Conservation (phyloP, 2,797 vertebrate species). For the Gallirallus australis region DNA sequence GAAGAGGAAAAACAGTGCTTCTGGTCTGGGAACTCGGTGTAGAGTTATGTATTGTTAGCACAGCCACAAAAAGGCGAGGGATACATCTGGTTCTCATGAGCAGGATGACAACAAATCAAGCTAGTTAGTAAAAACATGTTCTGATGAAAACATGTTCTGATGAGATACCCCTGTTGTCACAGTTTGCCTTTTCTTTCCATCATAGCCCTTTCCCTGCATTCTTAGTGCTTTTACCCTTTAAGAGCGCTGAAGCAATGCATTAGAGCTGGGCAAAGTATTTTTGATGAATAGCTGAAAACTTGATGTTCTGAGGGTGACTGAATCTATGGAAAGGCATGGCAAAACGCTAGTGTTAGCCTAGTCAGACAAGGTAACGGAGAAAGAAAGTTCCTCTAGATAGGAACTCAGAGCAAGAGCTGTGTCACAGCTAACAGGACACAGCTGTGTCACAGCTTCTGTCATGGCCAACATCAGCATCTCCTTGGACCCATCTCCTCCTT, state of each 20-base stretch:
- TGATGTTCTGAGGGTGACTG: not conserved
- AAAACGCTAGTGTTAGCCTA: not conserved
- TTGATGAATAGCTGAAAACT: not conserved
- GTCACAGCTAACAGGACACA: not conserved
- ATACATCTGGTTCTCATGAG: slow-evolving; percentile 28
- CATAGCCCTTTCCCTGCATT: not conserved
- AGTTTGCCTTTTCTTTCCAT: not conserved
- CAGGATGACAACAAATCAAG: not conserved
- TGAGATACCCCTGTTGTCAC: not conserved
- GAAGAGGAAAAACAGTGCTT: not conserved
- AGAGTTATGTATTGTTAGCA: not conserved
- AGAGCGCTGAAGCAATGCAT: not conserved
- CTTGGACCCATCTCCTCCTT: not conserved
- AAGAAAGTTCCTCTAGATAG: not conserved
- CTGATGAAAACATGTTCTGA: no score
- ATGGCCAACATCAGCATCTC: not conserved
- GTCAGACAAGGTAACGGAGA: not conserved
- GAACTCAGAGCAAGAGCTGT: not conserved
- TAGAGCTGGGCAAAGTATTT: not conserved
- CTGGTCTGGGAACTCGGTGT: not conserved
- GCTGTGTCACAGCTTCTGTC: not conserved
- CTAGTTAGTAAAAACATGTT: not conserved
- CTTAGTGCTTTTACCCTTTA: not conserved
- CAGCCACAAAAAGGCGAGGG: not conserved
- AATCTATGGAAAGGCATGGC: not conserved